phyloP scores from a whole-genome alignment of 2,888 invertebrate species.

The Trachelus iudaicus region DNA sequence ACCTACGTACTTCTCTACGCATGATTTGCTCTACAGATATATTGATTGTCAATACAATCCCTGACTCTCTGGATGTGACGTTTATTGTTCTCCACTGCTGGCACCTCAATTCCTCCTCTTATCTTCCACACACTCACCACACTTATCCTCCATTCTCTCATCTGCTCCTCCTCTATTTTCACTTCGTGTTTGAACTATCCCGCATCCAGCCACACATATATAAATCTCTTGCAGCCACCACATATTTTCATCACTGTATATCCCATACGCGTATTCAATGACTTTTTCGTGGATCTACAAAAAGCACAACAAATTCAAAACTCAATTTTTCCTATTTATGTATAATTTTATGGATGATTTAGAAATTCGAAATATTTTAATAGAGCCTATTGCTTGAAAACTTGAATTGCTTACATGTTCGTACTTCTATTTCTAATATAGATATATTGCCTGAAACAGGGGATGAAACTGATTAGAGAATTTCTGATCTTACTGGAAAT shows the following conservation, averaged over 20 bases:
- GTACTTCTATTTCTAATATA: background rate
- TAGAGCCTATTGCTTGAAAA: background rate
- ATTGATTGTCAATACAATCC: slow-evolving; percentile 13
- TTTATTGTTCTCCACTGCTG: slow-evolving; percentile 11
- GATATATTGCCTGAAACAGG: background rate
- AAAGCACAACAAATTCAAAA: background rate
- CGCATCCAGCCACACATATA: background rate
- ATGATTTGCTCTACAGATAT: background rate
- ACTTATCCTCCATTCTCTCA: slow-evolving; percentile 9
- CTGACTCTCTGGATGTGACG: slow-evolving; percentile 11
- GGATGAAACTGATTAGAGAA: slow-evolving; percentile 24
- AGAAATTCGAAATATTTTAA: background rate
- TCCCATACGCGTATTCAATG: background rate
- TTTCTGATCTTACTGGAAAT: slow-evolving; percentile 18
- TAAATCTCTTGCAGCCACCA: background rate
- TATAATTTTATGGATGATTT: background rate
- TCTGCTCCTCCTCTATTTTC: background rate
- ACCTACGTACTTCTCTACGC: background rate
- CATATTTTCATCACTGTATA: background rate
- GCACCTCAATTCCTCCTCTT: slow-evolving; percentile 8
- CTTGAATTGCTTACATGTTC: background rate
- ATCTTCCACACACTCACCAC: slow-evolving; percentile 9
- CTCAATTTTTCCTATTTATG: background rate
- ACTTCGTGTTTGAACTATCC: background rate
- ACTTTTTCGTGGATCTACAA: background rate